A percentile compares a stretch with the other conserved stretches of the same genome.
phyloP scores from a whole-genome alignment of 2,797 vertebrate genomes.

The Anabas testudineus region DNA sequence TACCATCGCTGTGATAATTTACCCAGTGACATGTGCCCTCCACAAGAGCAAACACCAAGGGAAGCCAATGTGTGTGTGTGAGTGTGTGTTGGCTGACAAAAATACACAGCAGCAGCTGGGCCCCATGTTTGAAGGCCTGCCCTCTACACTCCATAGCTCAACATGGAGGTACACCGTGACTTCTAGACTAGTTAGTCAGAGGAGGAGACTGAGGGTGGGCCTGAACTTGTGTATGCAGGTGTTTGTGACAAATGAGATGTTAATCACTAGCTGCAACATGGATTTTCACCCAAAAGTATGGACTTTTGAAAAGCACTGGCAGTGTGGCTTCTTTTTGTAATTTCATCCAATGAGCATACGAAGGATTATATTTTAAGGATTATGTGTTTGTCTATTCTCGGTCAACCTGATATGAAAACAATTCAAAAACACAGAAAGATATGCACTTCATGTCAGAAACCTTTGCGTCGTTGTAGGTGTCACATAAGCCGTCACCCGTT shows the following conservation, averaged over 20 bases:
- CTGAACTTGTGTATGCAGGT: constrained; percentile 79
- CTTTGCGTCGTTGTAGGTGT: constrained; percentile 38
- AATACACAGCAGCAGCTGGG: constrained; percentile 82
- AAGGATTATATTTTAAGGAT: not conserved
- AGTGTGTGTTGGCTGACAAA: constrained; percentile 79
- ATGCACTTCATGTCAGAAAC: constrained; percentile 37
- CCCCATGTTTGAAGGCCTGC: constrained; percentile 77
- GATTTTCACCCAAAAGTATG: constrained; percentile 23
- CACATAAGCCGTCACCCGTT: constrained; percentile 46
- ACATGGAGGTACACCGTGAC: constrained; percentile 80
- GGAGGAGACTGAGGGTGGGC: constrained; percentile 74
- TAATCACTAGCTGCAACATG: constrained; percentile 64
- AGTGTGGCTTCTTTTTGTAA: not conserved
- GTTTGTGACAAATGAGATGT: constrained; percentile 80
- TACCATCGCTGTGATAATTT: constrained; percentile 83
- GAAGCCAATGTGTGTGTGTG: constrained; percentile 61
- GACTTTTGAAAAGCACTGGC: constrained; percentile 23
- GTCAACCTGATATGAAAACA: constrained; percentile 5
- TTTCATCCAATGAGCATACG: not conserved
- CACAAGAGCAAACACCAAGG: constrained; percentile 79
- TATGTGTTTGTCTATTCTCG: constrained; percentile 5
- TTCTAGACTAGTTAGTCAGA: constrained; percentile 75
- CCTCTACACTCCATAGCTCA: constrained; percentile 74
- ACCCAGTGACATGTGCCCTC: constrained; percentile 83
- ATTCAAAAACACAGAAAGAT: not conserved